These are phyloP conservation scores for Pelodytes ibericus DNA, from an alignment of 2,797 vertebrate species.

Conservation along the genomic window DNA sequence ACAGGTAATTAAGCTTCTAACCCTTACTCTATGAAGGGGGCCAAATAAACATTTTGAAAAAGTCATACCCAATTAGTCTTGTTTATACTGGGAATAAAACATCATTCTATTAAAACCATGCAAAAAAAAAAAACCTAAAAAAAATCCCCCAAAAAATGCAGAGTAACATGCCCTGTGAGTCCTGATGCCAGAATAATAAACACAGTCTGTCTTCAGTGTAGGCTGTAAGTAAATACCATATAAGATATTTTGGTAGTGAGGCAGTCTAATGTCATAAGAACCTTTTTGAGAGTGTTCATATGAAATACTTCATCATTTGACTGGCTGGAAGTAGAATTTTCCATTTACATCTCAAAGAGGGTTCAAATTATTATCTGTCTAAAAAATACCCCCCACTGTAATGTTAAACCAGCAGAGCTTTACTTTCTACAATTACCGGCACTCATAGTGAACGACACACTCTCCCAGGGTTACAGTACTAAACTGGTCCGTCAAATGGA, in stretches of 20 bases:
- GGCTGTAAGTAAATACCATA: slow-evolving; percentile 30
- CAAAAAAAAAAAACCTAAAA: slow-evolving; percentile 1
- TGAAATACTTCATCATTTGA: slow-evolving; percentile 47
- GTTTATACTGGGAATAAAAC: slow-evolving; percentile 33
- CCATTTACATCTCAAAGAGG: slow-evolving; percentile 31
- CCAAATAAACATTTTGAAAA: slow-evolving; percentile 26
- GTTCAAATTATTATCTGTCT: slow-evolving; percentile 46
- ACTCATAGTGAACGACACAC: too few relatives aligned
- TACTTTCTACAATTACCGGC: too few relatives aligned
- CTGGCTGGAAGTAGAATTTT: slow-evolving; percentile 31
- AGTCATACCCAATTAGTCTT: slow-evolving; percentile 37
- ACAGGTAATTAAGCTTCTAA: not conserved
- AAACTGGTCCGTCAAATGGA: too few relatives aligned
- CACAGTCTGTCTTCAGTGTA: slow-evolving; percentile 39
- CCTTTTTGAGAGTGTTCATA: slow-evolving; percentile 42
- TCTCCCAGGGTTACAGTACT: too few relatives aligned
- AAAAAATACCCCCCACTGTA: not conserved
- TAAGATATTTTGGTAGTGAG: slow-evolving; percentile 50
- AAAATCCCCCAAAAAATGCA: slow-evolving; percentile 22
- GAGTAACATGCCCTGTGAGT: slow-evolving; percentile 1
- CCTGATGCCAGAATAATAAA: slow-evolving; percentile 22
- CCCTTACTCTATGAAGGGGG: not conserved
- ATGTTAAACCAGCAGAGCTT: slow-evolving; percentile 14
- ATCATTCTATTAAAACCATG: slow-evolving; percentile 5
- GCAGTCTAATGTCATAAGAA: slow-evolving; percentile 35